Percentiles rank a stretch among this genome's conserved stretches.
phyloP scores from a whole-genome alignment of 1,140 invertebrate species.

The Drosophila nigrodunni region DNA sequence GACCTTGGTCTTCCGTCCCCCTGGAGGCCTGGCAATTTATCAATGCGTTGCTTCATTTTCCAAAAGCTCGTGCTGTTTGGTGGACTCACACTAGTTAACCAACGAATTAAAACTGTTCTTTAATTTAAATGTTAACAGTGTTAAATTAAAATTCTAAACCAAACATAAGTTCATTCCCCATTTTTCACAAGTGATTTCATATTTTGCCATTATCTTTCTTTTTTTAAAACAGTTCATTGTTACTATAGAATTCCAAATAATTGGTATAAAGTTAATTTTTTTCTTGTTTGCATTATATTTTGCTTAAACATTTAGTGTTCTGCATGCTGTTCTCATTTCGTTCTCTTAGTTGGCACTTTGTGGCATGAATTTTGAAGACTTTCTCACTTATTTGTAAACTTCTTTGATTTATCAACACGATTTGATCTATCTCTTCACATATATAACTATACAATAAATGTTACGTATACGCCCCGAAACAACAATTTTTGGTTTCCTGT shows the following conservation, averaged over 20 bases:
- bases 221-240: no score
- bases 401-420: slow-evolving; percentile 41
- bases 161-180: no score
- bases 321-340: slow-evolving; percentile 38
- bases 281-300: not conserved
- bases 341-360: slow-evolving; percentile 30
- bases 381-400: slow-evolving; percentile 18
- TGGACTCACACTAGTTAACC: not conserved
- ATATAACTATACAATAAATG: slow-evolving; percentile 18
- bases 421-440: slow-evolving; percentile 52
- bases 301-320: slow-evolving; percentile 4
- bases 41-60: slow-evolving; percentile 10
- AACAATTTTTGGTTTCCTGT: slow-evolving; percentile 50
- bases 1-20: not conserved
- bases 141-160: no score
- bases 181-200: no score
- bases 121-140: no score
- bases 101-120: not conserved
- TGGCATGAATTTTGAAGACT: slow-evolving; percentile 24
- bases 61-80: not conserved
- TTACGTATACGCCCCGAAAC: slow-evolving; percentile 38
- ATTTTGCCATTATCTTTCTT: no score
- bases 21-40: slow-evolving; percentile 33
- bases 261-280: no score
- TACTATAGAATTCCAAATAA: no score